phyloP scores from a whole-genome alignment of 2,113 vertebrate species.

The Piaya cayana region DNA sequence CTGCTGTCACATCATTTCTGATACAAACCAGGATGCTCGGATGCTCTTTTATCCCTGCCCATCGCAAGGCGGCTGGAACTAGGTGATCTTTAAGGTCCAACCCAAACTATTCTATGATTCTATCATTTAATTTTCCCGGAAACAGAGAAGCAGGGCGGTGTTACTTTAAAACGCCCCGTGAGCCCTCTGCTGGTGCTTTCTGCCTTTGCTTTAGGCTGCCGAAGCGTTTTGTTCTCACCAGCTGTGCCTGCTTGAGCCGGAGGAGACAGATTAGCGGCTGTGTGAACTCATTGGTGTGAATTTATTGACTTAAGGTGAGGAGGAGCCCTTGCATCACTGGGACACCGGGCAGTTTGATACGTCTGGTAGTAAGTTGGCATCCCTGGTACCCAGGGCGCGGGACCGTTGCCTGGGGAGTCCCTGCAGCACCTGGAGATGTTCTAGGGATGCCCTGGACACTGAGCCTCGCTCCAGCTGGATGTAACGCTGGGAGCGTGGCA shows the following conservation, averaged over 20 bases:
- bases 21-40: too few relatives aligned
- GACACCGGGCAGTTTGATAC: fast-evolving
- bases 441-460: fast-evolving
- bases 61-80: too few relatives aligned
- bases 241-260: not conserved
- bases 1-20: too few relatives aligned
- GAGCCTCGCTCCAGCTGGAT: not conserved
- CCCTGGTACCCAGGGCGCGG: fast-evolving
- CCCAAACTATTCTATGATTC: too few relatives aligned
- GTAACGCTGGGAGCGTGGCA: not conserved
- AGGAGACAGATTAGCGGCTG: too few relatives aligned
- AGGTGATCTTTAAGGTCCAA: too few relatives aligned
- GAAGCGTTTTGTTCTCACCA: not conserved
- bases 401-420: fast-evolving
- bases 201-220: not conserved
- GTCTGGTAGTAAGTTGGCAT: fast-evolving
- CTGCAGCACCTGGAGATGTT: too few relatives aligned
- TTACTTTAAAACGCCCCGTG: not conserved
- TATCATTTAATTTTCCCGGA: not conserved
- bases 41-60: not conserved
- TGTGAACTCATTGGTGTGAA: not conserved
- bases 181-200: constrained; percentile 3
- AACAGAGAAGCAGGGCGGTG: fast-evolving
- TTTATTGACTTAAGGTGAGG: not conserved
- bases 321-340: not conserved